Evolutionary conservation across 2,888 invertebrate species (phyloP).

Genomic region (Tetheella fluctuosa): DNA sequence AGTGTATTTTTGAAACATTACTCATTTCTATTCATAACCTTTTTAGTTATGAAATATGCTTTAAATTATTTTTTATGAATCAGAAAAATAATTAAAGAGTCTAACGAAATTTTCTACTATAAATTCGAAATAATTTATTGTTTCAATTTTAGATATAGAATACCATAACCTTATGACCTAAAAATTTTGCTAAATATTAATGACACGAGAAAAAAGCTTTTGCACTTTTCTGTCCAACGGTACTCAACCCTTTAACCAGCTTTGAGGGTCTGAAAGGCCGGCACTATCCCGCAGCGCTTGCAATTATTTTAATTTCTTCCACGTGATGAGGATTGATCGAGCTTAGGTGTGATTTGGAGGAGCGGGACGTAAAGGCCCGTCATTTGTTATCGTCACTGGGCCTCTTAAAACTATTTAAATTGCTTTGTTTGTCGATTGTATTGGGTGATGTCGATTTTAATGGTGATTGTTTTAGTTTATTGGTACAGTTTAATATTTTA

Average conservation of each 20-base stretch:
- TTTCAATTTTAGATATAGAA: too few species aligned
- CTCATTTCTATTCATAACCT: too few species aligned
- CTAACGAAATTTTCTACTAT: too few species aligned
- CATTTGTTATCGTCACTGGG: constrained; percentile 66
- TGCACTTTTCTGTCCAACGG: constrained; percentile 35
- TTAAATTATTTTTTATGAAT: too few species aligned
- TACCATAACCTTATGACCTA: neutral
- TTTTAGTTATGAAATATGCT: too few species aligned
- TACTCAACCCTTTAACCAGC: constrained; percentile 57
- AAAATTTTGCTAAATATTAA: neutral
- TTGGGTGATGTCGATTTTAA: neutral
- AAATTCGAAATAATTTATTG: too few species aligned
- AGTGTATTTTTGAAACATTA: too few species aligned
- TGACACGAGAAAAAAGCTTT: neutral
- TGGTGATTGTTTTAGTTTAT: neutral
- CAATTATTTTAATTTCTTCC: constrained; percentile 82
- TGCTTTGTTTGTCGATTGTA: constrained; percentile 40
- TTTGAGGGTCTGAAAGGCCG: constrained; percentile 44
- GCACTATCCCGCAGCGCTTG: constrained; percentile 64
- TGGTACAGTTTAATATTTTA: neutral
- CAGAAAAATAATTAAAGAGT: too few species aligned
- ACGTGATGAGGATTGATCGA: constrained; percentile 73
- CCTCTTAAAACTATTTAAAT: constrained; percentile 56
- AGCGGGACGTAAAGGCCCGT: constrained; percentile 39
- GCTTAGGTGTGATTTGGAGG: constrained; percentile 67